Conservation (phyloP, 2,888 invertebrate genomes). For the Gonocerus acuteangulatus region DNA sequence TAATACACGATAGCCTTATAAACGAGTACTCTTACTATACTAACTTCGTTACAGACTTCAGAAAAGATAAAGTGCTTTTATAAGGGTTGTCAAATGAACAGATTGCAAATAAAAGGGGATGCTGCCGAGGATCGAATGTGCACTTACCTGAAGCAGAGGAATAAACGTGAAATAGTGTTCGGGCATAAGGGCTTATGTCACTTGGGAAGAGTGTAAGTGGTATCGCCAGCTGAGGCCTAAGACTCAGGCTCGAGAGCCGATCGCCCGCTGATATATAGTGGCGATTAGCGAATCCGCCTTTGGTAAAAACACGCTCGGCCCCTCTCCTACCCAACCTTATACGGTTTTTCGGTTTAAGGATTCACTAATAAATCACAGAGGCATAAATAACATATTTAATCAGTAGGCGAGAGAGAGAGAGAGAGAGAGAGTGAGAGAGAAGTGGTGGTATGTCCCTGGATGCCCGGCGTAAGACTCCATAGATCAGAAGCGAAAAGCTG, state of each 20-base stretch:
- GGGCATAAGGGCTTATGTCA: too few relatives aligned
- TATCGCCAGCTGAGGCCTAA: neutral
- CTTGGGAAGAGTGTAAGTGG: neutral
- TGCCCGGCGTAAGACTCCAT: neutral
- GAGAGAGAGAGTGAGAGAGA: too few relatives aligned
- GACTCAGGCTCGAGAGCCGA: neutral
- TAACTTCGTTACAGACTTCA: too few relatives aligned
- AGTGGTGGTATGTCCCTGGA: neutral
- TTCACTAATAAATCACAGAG: constrained; percentile 21
- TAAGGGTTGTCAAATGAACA: too few relatives aligned
- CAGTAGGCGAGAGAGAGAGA: neutral
- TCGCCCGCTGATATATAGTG: constrained; percentile 9
- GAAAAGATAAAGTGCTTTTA: too few relatives aligned
- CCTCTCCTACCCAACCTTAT: constrained; percentile 11
- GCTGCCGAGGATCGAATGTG: too few relatives aligned
- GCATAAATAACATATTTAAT: constrained; percentile 26
- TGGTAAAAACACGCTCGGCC: constrained; percentile 22
- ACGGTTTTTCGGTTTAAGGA: constrained; percentile 26
- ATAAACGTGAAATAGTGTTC: too few relatives aligned
- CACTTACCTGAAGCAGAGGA: too few relatives aligned
- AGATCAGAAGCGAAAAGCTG: neutral
- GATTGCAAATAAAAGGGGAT: too few relatives aligned
- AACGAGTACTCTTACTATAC: too few relatives aligned
- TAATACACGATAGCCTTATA: too few relatives aligned
- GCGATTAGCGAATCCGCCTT: constrained; percentile 20